Conservation (phyloP, 1,140 invertebrate species). For the Zaprionus kolodkinae region DNA sequence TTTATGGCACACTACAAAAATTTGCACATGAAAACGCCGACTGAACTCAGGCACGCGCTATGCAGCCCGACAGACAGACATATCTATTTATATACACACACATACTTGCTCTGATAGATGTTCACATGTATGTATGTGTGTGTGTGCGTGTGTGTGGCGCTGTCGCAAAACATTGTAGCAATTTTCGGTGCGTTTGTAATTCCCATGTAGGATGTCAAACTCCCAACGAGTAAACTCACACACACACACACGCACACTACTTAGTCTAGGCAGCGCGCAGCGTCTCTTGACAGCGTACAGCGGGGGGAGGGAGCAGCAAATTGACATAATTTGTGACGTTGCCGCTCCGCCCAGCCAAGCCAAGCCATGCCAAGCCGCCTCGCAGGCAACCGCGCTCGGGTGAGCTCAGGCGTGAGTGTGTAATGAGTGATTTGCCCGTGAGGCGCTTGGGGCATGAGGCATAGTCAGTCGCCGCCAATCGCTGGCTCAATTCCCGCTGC, state of each 20-base stretch:
- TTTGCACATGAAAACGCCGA: conserved; percentile 76
- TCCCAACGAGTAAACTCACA: conserved; percentile 51
- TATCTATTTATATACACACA: conserved; percentile 29
- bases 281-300: conserved; percentile 20
- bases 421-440: conserved; percentile 81
- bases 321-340: conserved; percentile 81
- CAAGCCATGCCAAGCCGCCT: background rate
- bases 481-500: conserved; percentile 4
- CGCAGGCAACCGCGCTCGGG: conserved; percentile 22
- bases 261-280: conserved; percentile 37
- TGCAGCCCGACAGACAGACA: conserved; percentile 12
- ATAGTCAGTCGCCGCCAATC: conserved; percentile 21
- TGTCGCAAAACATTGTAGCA: conserved; percentile 76
- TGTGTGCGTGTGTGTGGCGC: conserved; percentile 27
- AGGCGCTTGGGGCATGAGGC: conserved; percentile 53
- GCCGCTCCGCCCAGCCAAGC: conserved; percentile 17
- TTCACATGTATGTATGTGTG: conserved; percentile 3
- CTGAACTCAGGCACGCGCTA: conserved; percentile 20
- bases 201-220: conserved; percentile 82
- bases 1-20: conserved; percentile 82
- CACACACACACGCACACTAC: background rate
- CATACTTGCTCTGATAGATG: conserved; percentile 23
- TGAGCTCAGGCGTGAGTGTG: conserved; percentile 73
- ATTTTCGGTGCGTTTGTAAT: conserved; percentile 81
- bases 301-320: conserved; percentile 61